A percentile compares a stretch with the other conserved stretches of the same genome.
These are phyloP conservation scores for Malacoraja senta DNA, from an alignment of 2,797 vertebrate genomes.

Conservation along the genomic window DNA sequence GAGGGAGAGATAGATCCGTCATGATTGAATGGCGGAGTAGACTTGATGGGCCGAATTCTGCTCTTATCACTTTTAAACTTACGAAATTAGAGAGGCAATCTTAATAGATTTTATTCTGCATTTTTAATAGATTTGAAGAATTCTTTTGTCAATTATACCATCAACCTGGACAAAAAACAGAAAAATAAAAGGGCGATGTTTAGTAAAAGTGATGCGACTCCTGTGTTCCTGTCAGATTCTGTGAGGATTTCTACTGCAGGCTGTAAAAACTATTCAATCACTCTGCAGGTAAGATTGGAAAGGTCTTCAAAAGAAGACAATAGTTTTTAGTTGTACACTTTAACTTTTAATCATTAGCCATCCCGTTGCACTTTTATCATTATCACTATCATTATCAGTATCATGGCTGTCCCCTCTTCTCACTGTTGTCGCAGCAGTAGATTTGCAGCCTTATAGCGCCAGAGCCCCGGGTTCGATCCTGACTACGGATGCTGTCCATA, in stretches of 20 bases:
- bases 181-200: conserved; percentile 52
- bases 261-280: not conserved
- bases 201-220: conserved; percentile 25
- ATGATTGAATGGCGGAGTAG: too few species aligned
- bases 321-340: not conserved
- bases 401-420: not conserved
- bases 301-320: not conserved
- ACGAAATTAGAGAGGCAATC: not conserved
- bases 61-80: too few species aligned
- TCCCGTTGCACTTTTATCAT: not conserved
- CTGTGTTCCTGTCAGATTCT: not conserved
- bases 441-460: too few species aligned
- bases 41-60: too few species aligned
- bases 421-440: too few species aligned
- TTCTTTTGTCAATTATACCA: conserved; percentile 45
- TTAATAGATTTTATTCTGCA: not conserved
- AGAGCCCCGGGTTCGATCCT: too few species aligned
- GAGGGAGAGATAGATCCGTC: too few species aligned
- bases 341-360: not conserved
- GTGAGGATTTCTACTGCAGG: not conserved
- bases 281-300: conserved; percentile 4
- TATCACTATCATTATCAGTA: not conserved
- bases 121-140: conserved; percentile 9
- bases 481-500: too few species aligned
- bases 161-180: conserved; percentile 57